phyloP scores from a whole-genome alignment of 2,113 vertebrate genomes.

The Capra hircus region DNA sequence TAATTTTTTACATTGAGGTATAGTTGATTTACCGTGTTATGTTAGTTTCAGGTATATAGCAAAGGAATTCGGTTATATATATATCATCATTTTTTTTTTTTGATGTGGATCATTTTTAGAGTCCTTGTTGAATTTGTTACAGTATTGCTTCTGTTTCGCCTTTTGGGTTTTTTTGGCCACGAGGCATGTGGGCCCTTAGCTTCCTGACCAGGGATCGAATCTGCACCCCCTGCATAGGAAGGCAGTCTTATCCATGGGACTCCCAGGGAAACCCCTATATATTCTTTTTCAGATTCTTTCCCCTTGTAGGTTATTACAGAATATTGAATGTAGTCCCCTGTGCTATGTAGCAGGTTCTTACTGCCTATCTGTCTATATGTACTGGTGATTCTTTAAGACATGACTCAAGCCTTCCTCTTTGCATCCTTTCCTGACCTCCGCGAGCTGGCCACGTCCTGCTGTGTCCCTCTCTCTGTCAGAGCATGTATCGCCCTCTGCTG shows the following conservation, averaged over 20 bases:
- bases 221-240: neutral
- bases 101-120: neutral
- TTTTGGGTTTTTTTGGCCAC: neutral
- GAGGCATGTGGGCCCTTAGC: neutral
- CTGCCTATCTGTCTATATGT: neutral
- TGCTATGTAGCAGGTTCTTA: neutral
- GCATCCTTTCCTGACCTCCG: no score
- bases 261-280: neutral
- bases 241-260: neutral
- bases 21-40: neutral
- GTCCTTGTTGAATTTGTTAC: neutral
- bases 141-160: neutral
- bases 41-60: neutral
- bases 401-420: neutral
- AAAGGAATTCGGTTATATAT: neutral
- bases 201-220: neutral
- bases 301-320: neutral
- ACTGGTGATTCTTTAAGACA: neutral
- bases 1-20: neutral
- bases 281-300: neutral
- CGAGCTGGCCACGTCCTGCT: rapidly evolving
- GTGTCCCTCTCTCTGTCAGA: rapidly evolving
- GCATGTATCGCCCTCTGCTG: rapidly evolving
- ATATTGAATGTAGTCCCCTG: neutral
- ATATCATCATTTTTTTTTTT: neutral